Base-by-base conservation (phyloP, 1,140 invertebrate genomes). In the Leptopilina boulardi region DNA sequence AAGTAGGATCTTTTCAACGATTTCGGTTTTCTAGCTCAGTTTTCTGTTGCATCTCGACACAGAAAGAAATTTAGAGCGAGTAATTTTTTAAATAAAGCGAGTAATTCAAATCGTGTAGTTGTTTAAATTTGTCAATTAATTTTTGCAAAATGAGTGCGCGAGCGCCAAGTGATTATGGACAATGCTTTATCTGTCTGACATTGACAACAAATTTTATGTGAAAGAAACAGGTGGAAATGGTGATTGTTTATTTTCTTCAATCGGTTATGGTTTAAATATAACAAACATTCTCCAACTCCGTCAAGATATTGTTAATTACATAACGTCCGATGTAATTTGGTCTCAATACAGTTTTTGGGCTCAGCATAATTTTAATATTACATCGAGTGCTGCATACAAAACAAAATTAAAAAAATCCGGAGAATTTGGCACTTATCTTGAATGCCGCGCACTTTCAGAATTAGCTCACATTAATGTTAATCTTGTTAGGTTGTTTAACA, bases 401-500 rank as follows among this genome's bases (percentile, higher is more conserved):
- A 11, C n/a, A 54, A 54, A 54, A 54, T 15, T 54, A 54, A 18
- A 3, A 19, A 18, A 18, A 3, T 8, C 47, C 3, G n/a, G n/a
- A 54, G 47, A 54, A 54, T 54, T 2, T 54, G 47, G 47, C 18
- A 54, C 47, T 18, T 54, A 54, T 54, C 47, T 54, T 54, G 47
- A 54, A 54, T 54, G 47, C n/a, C 18, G 47, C n/a, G 47, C 47
- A 18, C 18, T 19, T 8, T 54, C 47, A 54, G 47, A 54, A 19
- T 18, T 54, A 18, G 10, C 5, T 19, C 15, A 54, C 2, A 19
- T 54, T 2, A 54, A 54, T 54, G 18, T 54, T 19, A 54, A 54
- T 19, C 8, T 54, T 54, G 47, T 19, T 54, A 5, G 47, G n/a
- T 3, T 54, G 8, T 54, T 54, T 18, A 19, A 54, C n/a, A 0